Percentiles rank a stretch among this genome's conserved stretches.
These are phyloP conservation scores for Chamaetylas fuelleborni DNA, from an alignment of 2,113 vertebrate species.

Conservation along the genomic window DNA sequence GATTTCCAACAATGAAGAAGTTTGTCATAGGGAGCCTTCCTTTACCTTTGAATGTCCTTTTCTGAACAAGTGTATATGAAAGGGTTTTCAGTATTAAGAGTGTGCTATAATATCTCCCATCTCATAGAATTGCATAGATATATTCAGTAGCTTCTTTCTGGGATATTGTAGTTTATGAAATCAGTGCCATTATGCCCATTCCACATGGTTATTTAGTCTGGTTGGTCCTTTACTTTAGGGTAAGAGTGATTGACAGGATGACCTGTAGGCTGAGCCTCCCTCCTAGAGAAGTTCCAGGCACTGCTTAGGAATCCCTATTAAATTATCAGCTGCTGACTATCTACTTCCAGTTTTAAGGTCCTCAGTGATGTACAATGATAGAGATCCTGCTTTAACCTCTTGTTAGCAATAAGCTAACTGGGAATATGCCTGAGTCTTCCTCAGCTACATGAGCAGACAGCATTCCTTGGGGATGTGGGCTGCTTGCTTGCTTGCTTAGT, in stretches of 20 bases:
- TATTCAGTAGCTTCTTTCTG: neutral
- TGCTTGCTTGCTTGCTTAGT: neutral
- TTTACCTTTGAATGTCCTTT: constrained; percentile 7
- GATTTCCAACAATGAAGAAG: neutral
- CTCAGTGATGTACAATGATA: neutral
- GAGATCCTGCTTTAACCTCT: neutral
- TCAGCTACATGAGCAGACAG: neutral
- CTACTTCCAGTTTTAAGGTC: neutral
- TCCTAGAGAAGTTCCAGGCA: neutral
- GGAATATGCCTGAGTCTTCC: neutral
- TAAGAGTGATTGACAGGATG: neutral
- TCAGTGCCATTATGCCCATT: neutral
- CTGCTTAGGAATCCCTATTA: neutral
- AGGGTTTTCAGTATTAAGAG: neutral
- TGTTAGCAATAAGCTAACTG: neutral
- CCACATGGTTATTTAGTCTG: neutral
- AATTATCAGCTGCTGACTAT: neutral
- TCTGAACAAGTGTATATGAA: neutral
- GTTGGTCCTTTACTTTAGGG: neutral
- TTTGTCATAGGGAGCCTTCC: neutral
- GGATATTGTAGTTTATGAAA: neutral
- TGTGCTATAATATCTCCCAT: neutral
- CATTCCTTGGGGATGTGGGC: neutral
- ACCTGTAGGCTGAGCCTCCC: neutral
- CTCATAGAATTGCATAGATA: neutral